A percentile compares a stretch with the other conserved stretches of the same genome.
These are phyloP conservation scores for Pseudoatta argentina DNA, from an alignment of 1,140 invertebrate genomes.

Conservation along the genomic window DNA sequence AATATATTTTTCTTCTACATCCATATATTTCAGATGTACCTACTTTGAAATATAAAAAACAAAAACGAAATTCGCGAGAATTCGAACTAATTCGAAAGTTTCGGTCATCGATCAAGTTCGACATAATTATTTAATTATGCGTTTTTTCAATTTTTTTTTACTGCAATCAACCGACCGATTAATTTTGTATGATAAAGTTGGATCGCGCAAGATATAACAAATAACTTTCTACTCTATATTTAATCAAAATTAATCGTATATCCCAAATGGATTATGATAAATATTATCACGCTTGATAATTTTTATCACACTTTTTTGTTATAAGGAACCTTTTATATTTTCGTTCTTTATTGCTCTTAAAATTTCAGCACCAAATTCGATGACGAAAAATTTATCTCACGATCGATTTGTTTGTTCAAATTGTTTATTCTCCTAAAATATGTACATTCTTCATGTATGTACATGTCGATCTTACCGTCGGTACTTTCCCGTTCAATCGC, in stretches of 20 bases:
- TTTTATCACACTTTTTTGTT: not conserved
- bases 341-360: not conserved
- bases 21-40: not conserved
- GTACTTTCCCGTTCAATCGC: slow-evolving; percentile 81
- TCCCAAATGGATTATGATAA: not conserved
- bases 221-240: not conserved
- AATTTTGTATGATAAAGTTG: not conserved
- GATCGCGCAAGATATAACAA: no score
- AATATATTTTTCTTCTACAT: slow-evolving; percentile 12
- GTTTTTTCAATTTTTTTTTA: slow-evolving; percentile 20
- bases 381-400: not conserved
- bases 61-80: not conserved
- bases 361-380: not conserved
- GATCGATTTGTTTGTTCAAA: not conserved
- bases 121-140: not conserved
- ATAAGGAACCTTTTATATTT: not conserved
- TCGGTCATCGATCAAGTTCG: not conserved
- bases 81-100: not conserved
- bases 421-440: not conserved
- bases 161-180: not conserved
- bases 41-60: not conserved
- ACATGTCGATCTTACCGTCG: slow-evolving; percentile 77
- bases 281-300: not conserved
- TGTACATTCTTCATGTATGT: no score
- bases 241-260: not conserved